Percentiles rank a stretch among this genome's conserved stretches.
These are phyloP conservation scores for Lochmaea crataegi DNA, from an alignment of 2,888 invertebrate species.

Conservation along the genomic window DNA sequence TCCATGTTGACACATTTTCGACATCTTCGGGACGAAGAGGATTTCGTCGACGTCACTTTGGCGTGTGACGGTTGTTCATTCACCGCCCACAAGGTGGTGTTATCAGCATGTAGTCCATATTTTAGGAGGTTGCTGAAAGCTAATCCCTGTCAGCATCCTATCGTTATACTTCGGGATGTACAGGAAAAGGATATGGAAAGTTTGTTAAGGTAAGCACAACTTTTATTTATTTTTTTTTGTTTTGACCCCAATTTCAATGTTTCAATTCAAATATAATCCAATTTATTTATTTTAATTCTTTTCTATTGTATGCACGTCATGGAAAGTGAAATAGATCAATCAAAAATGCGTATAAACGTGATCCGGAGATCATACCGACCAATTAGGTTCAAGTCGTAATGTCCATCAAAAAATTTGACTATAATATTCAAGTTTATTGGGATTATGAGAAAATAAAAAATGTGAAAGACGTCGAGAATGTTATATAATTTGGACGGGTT, in stretches of 20 bases:
- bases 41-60: constrained; percentile 92
- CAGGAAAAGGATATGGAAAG: constrained; percentile 89
- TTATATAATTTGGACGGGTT: too few species aligned
- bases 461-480: too few species aligned
- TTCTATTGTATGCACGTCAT: constrained; percentile 3
- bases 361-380: not conserved
- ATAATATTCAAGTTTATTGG: too few species aligned
- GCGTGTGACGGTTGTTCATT: constrained; percentile 92
- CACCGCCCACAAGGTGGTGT: constrained; percentile 89
- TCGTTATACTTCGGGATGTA: constrained; percentile 87
- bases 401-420: constrained; percentile 5
- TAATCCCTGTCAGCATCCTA: constrained; percentile 91
- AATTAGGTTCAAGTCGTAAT: not conserved
- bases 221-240: too few species aligned
- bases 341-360: constrained; percentile 4
- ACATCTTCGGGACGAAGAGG: constrained; percentile 88
- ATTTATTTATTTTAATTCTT: constrained; percentile 8
- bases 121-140: constrained; percentile 89
- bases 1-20: constrained; percentile 92
- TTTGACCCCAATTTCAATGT: not conserved
- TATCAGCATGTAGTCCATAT: constrained; percentile 94
- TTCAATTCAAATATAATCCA: not conserved
- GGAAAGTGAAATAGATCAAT: constrained; percentile 9
- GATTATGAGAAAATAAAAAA: too few species aligned
- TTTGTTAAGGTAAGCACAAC: constrained; percentile 74